phyloP scores from a whole-genome alignment of 2,888 invertebrate genomes.

The Drosophila kanekoi region DNA sequence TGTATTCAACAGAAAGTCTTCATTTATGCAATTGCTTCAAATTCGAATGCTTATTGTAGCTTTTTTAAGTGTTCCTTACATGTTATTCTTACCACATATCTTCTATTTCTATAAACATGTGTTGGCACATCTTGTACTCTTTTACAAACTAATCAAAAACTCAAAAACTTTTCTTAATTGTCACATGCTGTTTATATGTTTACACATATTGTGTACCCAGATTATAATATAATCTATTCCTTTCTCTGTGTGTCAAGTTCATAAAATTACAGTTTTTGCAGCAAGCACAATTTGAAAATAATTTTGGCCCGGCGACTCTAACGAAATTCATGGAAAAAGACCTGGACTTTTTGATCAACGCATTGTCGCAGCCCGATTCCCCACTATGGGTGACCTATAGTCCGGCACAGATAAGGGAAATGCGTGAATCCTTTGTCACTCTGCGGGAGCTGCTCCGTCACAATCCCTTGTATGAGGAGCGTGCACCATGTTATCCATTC shows the following conservation, averaged over 20 bases:
- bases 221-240: neutral
- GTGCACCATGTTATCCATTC: neutral
- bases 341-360: conserved; percentile 59
- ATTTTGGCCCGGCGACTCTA: neutral
- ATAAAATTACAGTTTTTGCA: neutral
- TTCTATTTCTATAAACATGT: no score
- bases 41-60: no score
- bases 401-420: conserved; percentile 50
- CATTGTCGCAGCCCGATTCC: conserved; percentile 51
- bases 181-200: no score
- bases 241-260: neutral
- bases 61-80: no score
- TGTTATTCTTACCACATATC: no score
- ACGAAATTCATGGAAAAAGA: conserved; percentile 57
- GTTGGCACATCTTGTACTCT: no score
- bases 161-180: no score
- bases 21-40: no score
- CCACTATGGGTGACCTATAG: conserved; percentile 39
- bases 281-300: conserved; percentile 4
- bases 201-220: no score
- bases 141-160: no score
- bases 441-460: conserved; percentile 39
- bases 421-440: conserved; percentile 58
- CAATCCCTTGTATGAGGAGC: conserved; percentile 4
- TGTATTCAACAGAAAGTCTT: no score